phyloP scores from a whole-genome alignment of 1,140 invertebrate species.

The Sesamia nonagrioides region DNA sequence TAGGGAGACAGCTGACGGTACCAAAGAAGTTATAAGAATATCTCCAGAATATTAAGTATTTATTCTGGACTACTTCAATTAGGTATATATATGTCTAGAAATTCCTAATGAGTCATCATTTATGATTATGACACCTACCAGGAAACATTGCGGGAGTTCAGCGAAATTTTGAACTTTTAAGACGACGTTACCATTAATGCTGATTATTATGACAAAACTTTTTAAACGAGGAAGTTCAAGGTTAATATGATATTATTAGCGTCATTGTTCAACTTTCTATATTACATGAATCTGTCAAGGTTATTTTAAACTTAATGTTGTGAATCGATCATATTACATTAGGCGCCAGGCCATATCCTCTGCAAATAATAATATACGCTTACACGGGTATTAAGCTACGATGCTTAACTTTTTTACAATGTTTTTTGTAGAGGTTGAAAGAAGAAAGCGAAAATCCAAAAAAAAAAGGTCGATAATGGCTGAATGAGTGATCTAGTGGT shows the following conservation, averaged over 20 bases:
- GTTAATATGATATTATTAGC: not conserved
- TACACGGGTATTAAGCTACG: not conserved
- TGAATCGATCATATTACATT: not conserved
- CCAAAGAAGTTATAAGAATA: not conserved
- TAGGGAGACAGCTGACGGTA: not conserved
- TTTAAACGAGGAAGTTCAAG: conserved; percentile 13
- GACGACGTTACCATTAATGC: not conserved
- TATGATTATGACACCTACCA: not conserved
- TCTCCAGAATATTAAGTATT: not conserved
- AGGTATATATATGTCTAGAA: not conserved
- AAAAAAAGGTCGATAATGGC: no score
- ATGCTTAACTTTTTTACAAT: not conserved
- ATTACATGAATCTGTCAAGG: not conserved
- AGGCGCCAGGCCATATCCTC: not conserved
- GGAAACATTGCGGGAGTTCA: not conserved
- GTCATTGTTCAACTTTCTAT: not conserved
- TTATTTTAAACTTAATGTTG: conserved; percentile 10
- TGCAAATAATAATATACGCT: not conserved
- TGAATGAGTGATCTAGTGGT: no score
- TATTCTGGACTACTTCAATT: no score
- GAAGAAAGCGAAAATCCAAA: no score
- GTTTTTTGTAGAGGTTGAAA: not conserved
- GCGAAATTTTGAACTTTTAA: not conserved
- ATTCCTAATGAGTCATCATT: not conserved
- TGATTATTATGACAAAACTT: not conserved